Evolutionary conservation across 2,888 invertebrate genomes (phyloP), one percentile per base, ranked within the genome.

Genomic region (Drosophila falleni): DNA sequence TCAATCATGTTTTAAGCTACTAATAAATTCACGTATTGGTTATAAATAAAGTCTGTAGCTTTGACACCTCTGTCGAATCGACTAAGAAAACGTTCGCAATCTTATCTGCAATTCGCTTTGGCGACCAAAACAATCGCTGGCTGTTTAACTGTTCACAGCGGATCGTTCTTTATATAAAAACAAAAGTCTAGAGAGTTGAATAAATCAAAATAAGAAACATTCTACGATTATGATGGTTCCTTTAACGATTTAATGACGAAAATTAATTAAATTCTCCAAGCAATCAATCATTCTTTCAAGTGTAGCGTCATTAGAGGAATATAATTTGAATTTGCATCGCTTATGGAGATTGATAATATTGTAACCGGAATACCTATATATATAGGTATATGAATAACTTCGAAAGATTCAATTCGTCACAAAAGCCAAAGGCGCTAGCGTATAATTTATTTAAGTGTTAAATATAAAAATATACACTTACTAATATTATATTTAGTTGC

Each of bases 231-330:
- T 41, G 39, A 55, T 47, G 39, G 46, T n/a, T 26, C 13, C 1
- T 37, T 29, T 13, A 46, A 44, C 31, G 50, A 44, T 66, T 63
- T 44, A 60, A 68, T 61, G 60, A 46, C 58, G 29, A 47, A 50
- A 42, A 37, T 35, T 42, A 47, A 71, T 55, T 47, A 63, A 49
- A 58, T 15, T 62, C 26, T 47, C 10, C 26, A 51, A 47, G 31
- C 55, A 71, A 87, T 83, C 87, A 87, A 81, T 81, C 85, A 81
- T 63, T 61, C 47, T 53, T 47, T 44, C 61, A 64, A 71, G 61
- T 69, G 61, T 58, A 49, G 46, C 44, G 58, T 65, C 78, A 68
- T 84, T 69, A 71, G 41, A 51, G 41, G 41, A 56, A 67, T 50
- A 64, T 64, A 51, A 59, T 16, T 50, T 54, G 29, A 42, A 59